These are phyloP conservation scores for Cotesia chilonis DNA, from an alignment of 1,140 invertebrate genomes.

Conservation along the genomic window DNA sequence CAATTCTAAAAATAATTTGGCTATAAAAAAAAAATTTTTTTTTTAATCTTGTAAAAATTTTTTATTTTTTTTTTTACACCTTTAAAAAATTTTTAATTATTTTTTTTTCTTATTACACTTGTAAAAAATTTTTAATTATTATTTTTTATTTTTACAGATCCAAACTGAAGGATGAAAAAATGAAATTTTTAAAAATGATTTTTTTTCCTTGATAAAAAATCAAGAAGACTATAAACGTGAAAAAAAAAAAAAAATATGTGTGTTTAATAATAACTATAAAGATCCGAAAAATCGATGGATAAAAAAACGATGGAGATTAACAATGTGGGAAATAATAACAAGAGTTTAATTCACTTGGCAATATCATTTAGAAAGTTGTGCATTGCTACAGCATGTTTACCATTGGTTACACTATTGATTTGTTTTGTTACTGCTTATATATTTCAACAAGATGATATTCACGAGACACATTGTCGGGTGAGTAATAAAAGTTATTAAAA, in stretches of 20 bases:
- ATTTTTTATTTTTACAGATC: too few relatives aligned
- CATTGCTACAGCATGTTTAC: slow-evolving; percentile 81
- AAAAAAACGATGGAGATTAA: slow-evolving; percentile 59
- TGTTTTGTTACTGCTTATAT: slow-evolving; percentile 88
- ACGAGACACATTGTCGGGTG: slow-evolving; percentile 91
- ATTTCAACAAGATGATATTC: slow-evolving; percentile 90
- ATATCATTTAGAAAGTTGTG: slow-evolving; percentile 76
- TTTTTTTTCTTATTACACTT: too few relatives aligned
- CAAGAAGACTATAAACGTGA: too few relatives aligned
- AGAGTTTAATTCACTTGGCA: slow-evolving; percentile 62
- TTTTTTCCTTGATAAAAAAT: too few relatives aligned
- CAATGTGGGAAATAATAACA: slow-evolving; percentile 54
- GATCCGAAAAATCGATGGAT: slow-evolving; percentile 28
- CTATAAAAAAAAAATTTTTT: too few relatives aligned
- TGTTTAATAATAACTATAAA: slow-evolving; percentile 41
- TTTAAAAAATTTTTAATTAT: too few relatives aligned
- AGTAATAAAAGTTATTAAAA: slow-evolving; percentile 49
- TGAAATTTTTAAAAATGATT: too few relatives aligned
- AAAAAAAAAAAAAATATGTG: neutral
- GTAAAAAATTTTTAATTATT: too few relatives aligned
- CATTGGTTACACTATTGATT: slow-evolving; percentile 80
- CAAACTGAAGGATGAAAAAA: too few relatives aligned
- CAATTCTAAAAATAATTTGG: too few relatives aligned
- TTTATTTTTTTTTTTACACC: too few relatives aligned
- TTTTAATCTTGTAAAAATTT: too few relatives aligned